Evolutionary conservation across 2,113 vertebrate genomes (phyloP), one percentile per base, ranked within the genome.

Genomic region (Pygoscelis adeliae): DNA sequence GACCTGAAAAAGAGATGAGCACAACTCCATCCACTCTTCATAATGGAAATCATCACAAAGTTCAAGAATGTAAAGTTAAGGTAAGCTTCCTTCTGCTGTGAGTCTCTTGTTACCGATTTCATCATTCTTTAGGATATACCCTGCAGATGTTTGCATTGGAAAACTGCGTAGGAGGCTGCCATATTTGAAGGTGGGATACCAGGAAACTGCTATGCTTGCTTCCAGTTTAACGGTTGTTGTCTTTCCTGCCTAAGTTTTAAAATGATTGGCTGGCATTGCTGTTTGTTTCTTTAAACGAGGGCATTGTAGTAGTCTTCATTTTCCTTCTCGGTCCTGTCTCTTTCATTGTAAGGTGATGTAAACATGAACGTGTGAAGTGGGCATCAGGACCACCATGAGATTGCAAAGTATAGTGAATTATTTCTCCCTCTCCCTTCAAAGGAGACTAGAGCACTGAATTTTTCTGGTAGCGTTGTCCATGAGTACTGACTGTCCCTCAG

Each of bases 21-120:
- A 93, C 98, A 94, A 96, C 98, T 96, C 95, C 99, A 50, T 97
- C 98, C 23, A 87, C 97, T 93, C 98, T 99, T 91, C 99, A 98
- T 96, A 99, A 99, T 44, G 98, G 99, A 94, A 99, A 97, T 95
- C 98, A 99, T 94, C 99, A 99, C 96, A 99, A 98, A 98, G 93
- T 97, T 67, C 98, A 98, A 81, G 99, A 99, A 96, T 98, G 98
- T 98, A 99, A 99, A 98, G 97, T 98, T 55, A 99, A 99, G 99
- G 99, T 99, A 91, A 95, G 63, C 52, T 71, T 50, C 46, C 44
- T 65, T 55, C 58, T 61, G 69, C 55, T 26, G 5, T 4, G 5
- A 92, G 62, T 44, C 34, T 23, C 58, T 23, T 10, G 3, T 63
- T 88, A 38, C 1, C 1, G 1, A 63, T 53, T 44, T 66, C 16